These are phyloP conservation scores for Enhydra lutris DNA, from an alignment of 2,113 vertebrate genomes.

Conservation along the genomic window DNA sequence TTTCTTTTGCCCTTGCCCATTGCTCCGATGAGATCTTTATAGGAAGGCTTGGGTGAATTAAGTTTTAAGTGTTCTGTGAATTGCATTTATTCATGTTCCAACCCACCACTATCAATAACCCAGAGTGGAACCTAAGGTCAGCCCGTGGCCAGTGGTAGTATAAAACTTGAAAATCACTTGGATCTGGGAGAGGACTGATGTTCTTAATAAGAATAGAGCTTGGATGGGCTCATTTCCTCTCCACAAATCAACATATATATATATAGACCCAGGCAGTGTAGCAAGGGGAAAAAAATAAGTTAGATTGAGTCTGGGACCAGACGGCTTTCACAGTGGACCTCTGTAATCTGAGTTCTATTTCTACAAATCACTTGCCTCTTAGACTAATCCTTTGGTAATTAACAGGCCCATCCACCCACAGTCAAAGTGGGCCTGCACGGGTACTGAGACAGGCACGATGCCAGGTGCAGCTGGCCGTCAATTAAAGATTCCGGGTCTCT, in stretches of 20 bases:
- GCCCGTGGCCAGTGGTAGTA: constrained; percentile 52
- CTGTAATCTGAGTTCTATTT: constrained; percentile 27
- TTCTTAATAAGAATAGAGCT: constrained; percentile 54
- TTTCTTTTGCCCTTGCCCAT: background rate
- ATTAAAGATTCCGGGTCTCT: background rate
- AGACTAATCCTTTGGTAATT: constrained; percentile 44
- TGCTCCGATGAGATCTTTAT: background rate
- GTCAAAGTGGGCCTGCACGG: background rate
- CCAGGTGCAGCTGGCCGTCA: background rate
- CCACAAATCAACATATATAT: background rate
- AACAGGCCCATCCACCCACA: background rate
- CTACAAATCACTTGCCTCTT: constrained; percentile 48
- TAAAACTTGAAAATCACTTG: constrained; percentile 58
- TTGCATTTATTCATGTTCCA: constrained; percentile 34
- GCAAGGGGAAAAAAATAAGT: background rate
- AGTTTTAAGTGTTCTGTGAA: constrained; percentile 1
- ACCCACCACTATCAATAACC: constrained; percentile 39
- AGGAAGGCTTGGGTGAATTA: constrained; percentile 11
- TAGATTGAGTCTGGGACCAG: background rate
- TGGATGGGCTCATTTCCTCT: constrained; percentile 21
- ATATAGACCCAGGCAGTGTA: background rate
- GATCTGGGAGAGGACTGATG: constrained; percentile 54
- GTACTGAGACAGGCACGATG: background rate
- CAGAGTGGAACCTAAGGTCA: constrained; percentile 21
- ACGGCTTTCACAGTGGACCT: constrained; percentile 30